Evolutionary conservation across 2,888 invertebrate genomes (phyloP), one percentile per base, ranked within the genome.

Genomic region (Drosophila kanekoi): DNA sequence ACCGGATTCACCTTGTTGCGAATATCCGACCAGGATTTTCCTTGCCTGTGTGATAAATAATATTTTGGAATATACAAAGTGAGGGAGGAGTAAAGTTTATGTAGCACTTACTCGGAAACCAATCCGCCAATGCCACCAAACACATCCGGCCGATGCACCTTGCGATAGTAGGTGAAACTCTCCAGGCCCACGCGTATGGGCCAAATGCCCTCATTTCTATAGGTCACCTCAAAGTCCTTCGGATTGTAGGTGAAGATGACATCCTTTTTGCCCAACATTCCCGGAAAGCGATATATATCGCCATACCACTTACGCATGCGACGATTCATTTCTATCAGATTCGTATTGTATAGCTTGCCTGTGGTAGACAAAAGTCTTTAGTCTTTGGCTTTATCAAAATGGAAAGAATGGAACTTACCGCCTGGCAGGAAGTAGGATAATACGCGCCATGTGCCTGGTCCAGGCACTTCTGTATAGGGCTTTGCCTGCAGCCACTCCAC

Each of bases 11-110:
- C 91, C 78, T 94, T 95, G 5, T 94, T 94, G n/a, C 96, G 93
- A 62, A 95, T 93, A 45, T 94, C 93, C 28, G 94, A 94, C 96
- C 96, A 96, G 77, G 94, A 93, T 32, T 94, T 93, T 0, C 95
- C 96, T 91, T 96, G 94, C 20, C 94, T 94, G 5, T 1, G 13
- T 1, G 9, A 4, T 4, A 13, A 2, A 8, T 0, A 35, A 32
- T 23, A 23, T 23, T 23, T 23, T 23, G 3, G 3, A 32, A 13
- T 4, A 4, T 9, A 10, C 14, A 37, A n/a, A 10, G 16, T 18
- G 5, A 3, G 9, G 18, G n/a, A 2, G 6, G 1, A 18, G 3
- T 10, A 13, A 13, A 33, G n/a, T 9, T 0, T 2, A 16, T 18
- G 5, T 23, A 18, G 11, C 3, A 32, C 72, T 80, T 62, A 91